These are phyloP conservation scores for Acronicta aceris DNA, from an alignment of 2,888 invertebrate genomes.

Conservation along the genomic window DNA sequence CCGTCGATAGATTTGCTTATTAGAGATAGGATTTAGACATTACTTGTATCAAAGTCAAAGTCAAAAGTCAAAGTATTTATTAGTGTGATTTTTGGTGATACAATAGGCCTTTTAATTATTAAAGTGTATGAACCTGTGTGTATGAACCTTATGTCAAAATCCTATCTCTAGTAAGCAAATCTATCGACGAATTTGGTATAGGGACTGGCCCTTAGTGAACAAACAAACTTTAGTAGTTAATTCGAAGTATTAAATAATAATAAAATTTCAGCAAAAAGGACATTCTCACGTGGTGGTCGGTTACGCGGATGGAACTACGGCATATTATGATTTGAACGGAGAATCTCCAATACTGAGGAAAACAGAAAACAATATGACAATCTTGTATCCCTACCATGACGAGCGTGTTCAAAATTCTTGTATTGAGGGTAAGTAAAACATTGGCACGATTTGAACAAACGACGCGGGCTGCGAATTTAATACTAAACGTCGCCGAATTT, in stretches of 20 bases:
- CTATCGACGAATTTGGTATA: no score
- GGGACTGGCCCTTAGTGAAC: no score
- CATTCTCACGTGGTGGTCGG: constrained; percentile 90
- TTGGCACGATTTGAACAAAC: constrained; percentile 15
- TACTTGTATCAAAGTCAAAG: no score
- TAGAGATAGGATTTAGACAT: no score
- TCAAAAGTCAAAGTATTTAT: no score
- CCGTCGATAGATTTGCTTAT: no score
- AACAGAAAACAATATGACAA: constrained; percentile 73
- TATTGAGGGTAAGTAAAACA: constrained; percentile 86
- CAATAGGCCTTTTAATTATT: no score
- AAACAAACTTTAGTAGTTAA: background rate
- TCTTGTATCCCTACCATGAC: constrained; percentile 89
- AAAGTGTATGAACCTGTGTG: no score
- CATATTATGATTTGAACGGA: constrained; percentile 89
- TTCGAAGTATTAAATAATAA: background rate
- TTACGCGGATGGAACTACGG: constrained; percentile 91
- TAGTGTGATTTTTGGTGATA: no score
- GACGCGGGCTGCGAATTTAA: constrained; percentile 17
- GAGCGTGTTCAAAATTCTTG: constrained; percentile 89
- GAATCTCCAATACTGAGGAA: constrained; percentile 85
- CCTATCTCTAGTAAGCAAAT: no score
- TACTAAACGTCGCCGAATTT: constrained; percentile 38
- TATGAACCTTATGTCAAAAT: no score
- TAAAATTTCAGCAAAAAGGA: constrained; percentile 78